Evolutionary conservation across 2,888 invertebrate genomes (phyloP).

Genomic region (Metacarcinus magister): DNA sequence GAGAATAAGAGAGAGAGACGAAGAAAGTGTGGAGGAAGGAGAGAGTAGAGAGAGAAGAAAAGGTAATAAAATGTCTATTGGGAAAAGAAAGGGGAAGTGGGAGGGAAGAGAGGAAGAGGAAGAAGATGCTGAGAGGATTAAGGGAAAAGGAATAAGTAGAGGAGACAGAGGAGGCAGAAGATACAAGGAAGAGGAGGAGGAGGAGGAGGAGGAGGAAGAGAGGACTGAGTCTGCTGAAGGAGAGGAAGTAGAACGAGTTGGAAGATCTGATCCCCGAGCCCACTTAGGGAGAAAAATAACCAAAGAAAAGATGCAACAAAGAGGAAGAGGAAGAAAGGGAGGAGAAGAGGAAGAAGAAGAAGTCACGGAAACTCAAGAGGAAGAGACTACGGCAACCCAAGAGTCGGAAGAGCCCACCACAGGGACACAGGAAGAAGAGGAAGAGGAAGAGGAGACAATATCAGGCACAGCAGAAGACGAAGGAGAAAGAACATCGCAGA

Average conservation of each 20-base stretch:
- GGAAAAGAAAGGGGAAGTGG: neutral
- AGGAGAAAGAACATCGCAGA: constrained; percentile 1
- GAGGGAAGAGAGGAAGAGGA: neutral
- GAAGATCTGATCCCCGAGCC: neutral
- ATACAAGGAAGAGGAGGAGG: neutral
- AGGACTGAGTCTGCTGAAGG: neutral
- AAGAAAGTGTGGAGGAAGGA: neutral
- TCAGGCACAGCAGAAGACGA: constrained; percentile 59
- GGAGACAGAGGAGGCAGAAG: neutral
- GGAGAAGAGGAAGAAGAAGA: constrained; percentile 7
- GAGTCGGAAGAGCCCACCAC: neutral
- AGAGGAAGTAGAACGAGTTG: neutral
- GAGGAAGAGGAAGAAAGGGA: constrained; percentile 46
- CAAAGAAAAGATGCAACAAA: constrained; percentile 3
- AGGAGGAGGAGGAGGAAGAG: neutral
- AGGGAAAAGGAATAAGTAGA: neutral
- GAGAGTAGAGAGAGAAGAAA: neutral
- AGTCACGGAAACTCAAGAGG: constrained; percentile 51
- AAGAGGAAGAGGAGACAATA: neutral
- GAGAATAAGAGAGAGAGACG: constrained; percentile 38
- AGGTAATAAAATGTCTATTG: neutral
- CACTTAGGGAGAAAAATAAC: constrained; percentile 48
- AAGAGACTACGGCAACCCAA: constrained; percentile 59
- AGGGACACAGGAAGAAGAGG: neutral
- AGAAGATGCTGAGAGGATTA: neutral